These are phyloP conservation scores for Polymixis lichenea DNA, from an alignment of 2,888 invertebrate genomes.

Conservation along the genomic window DNA sequence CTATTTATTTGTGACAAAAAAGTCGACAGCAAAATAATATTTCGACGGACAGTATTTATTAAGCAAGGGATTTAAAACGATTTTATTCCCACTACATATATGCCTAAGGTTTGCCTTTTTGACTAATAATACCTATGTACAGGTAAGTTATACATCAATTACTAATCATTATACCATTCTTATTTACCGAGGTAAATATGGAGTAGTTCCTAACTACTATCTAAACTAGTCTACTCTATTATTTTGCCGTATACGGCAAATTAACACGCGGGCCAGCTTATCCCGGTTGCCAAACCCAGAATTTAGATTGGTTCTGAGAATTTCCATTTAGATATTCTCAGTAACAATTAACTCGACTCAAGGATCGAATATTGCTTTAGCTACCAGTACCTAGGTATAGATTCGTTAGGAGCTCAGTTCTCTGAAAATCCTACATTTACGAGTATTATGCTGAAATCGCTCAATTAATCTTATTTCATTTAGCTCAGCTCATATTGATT, in stretches of 20 bases:
- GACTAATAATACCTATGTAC: neutral
- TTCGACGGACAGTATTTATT: neutral
- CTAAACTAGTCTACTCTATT: neutral
- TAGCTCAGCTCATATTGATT: too few species aligned
- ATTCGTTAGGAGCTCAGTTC: too few species aligned
- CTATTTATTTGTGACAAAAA: neutral
- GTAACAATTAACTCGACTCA: neutral
- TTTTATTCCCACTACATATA: neutral
- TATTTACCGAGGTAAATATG: neutral
- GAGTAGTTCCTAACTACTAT: neutral
- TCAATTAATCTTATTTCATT: too few species aligned
- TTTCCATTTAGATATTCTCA: neutral
- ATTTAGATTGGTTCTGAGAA: neutral
- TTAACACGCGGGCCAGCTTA: neutral
- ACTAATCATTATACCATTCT: neutral
- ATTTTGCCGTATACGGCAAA: neutral
- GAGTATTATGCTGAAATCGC: too few species aligned
- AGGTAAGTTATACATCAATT: neutral
- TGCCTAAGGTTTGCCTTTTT: neutral
- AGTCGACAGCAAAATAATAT: neutral
- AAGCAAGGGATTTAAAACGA: neutral
- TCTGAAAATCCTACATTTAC: too few species aligned
- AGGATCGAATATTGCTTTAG: neutral
- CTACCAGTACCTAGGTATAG: neutral
- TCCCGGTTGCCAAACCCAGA: neutral